A percentile compares a stretch with the other conserved stretches of the same genome.
These are phyloP conservation scores for Ancistrus triradiatus DNA, from an alignment of 2,113 vertebrate genomes.

Conservation along the genomic window DNA sequence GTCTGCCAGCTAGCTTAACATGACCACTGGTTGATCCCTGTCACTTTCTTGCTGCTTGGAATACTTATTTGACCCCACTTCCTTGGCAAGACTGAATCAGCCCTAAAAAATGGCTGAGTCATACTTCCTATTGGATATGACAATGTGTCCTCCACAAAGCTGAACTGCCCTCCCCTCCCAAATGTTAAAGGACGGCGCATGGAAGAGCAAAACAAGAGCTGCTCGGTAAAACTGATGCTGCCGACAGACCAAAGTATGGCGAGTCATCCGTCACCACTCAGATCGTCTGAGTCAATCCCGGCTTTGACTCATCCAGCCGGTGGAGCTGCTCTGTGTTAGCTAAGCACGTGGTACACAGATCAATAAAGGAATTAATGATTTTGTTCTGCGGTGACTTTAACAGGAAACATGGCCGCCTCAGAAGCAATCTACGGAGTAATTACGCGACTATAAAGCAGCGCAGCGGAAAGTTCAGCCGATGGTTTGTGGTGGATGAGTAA, in stretches of 20 bases:
- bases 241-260: slow-evolving; percentile 29
- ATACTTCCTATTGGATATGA: slow-evolving; percentile 78
- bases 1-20: slow-evolving; percentile 4
- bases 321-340: neutral
- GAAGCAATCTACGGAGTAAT: neutral
- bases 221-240: slow-evolving; percentile 17
- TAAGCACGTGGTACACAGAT: neutral
- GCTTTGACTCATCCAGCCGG: slow-evolving; percentile 51
- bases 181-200: slow-evolving; percentile 48
- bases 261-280: slow-evolving; percentile 49
- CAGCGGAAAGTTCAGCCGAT: slow-evolving; percentile 57
- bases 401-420: neutral
- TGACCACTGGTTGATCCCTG: slow-evolving; percentile 14
- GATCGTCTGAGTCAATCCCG: slow-evolving; percentile 62
- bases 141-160: slow-evolving; percentile 65
- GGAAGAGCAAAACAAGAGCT: slow-evolving; percentile 60
- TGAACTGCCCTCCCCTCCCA: slow-evolving; percentile 45
- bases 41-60: slow-evolving; percentile 29
- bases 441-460: slow-evolving; percentile 45
- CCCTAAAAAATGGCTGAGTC: slow-evolving; percentile 71
- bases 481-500: slow-evolving; percentile 22
- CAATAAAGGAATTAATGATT: neutral
- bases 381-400: slow-evolving; percentile 3
- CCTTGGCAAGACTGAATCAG: slow-evolving; percentile 69
- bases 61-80: slow-evolving; percentile 56